Evolutionary conservation across 2,113 vertebrate genomes (phyloP).

Genomic region (Embiotoca jacksoni): DNA sequence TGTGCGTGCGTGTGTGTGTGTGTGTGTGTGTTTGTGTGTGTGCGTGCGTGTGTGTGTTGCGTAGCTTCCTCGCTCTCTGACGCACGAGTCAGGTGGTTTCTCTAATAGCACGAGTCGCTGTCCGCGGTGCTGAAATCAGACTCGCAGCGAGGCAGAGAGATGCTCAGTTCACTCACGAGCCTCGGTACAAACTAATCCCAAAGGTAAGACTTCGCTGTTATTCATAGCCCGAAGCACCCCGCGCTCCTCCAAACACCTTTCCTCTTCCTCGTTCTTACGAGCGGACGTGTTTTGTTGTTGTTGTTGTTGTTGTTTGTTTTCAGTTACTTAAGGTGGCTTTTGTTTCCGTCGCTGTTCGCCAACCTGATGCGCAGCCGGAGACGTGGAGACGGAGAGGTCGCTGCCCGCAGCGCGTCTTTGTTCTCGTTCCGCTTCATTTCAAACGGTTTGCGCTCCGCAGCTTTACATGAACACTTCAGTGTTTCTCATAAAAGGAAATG

Average conservation of each 20-base stretch:
- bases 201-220: slow-evolving; percentile 81
- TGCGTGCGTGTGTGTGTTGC: slow-evolving; percentile 36
- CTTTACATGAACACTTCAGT: neutral
- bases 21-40: neutral
- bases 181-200: slow-evolving; percentile 56
- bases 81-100: slow-evolving; percentile 80
- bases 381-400: slow-evolving; percentile 34
- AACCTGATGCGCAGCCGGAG: slow-evolving; percentile 84
- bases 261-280: too few relatives aligned
- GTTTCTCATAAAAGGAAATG: too few relatives aligned
- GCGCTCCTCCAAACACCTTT: too few relatives aligned
- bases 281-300: neutral
- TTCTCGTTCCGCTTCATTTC: slow-evolving; percentile 23
- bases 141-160: slow-evolving; percentile 57
- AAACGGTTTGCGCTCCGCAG: fast-evolving
- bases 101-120: slow-evolving; percentile 86
- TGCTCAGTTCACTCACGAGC: slow-evolving; percentile 58
- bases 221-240: too few relatives aligned
- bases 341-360: slow-evolving; percentile 30
- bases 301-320: neutral
- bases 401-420: slow-evolving; percentile 46
- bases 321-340: neutral
- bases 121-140: slow-evolving; percentile 81
- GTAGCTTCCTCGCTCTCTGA: slow-evolving; percentile 70
- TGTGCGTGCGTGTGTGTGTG: neutral